These are phyloP conservation scores for Pegoplata infirma DNA, from an alignment of 2,888 invertebrate species.

Conservation along the genomic window DNA sequence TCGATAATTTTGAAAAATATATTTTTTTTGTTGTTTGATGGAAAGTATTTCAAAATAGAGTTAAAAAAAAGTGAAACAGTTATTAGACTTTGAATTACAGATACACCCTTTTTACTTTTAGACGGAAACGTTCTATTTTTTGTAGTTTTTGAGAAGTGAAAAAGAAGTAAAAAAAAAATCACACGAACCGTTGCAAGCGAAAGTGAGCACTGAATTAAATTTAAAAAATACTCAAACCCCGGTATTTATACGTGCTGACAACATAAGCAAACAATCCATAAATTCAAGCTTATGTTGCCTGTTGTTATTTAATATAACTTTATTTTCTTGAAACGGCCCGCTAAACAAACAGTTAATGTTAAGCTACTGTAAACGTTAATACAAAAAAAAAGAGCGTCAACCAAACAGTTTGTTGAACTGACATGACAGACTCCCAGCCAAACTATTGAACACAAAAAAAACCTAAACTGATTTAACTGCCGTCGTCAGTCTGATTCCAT, in stretches of 20 bases:
- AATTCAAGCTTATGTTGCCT: slow-evolving; percentile 46
- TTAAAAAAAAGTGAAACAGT: not conserved
- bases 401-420: slow-evolving; percentile 6
- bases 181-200: slow-evolving; percentile 62
- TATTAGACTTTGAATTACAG: slow-evolving; percentile 51
- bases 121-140: slow-evolving; percentile 54
- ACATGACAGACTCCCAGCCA: not conserved
- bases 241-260: slow-evolving; percentile 63
- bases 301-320: not conserved
- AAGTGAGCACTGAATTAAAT: slow-evolving; percentile 65
- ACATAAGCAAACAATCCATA: slow-evolving; percentile 38
- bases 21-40: not conserved
- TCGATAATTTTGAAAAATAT: not conserved
- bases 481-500: not conserved
- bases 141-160: slow-evolving; percentile 17
- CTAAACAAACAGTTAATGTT: not conserved
- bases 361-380: not conserved
- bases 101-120: slow-evolving; percentile 51
- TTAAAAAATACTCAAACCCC: slow-evolving; percentile 53
- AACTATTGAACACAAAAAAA: not conserved
- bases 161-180: slow-evolving; percentile 27
- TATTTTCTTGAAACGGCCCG: slow-evolving; percentile 12
- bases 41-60: not conserved
- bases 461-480: not conserved
- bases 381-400: not conserved